Base-by-base conservation (phyloP, 2,113 vertebrate genomes). In the Puma concolor region DNA sequence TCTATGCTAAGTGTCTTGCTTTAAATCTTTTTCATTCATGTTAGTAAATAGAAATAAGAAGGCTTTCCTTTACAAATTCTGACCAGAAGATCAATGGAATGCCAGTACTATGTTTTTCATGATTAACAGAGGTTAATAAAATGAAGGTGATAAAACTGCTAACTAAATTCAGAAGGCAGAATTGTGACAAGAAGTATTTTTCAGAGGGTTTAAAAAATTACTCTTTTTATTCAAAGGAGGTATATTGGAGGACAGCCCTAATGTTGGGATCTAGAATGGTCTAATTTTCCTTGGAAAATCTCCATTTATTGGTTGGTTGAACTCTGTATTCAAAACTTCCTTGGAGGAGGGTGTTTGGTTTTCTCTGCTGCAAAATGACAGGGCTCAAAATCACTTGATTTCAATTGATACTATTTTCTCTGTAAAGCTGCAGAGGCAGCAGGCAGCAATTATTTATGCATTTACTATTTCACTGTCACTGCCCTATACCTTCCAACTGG, bases 1-100 rank as follows among this genome's bases (percentile, higher is more conserved):
- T 98, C 82, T 98, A 92, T 98, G 98, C 86, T 98, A 98, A 98
- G 44, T 91, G 13, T 94, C 31, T 96, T 95, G 88, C 57, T 83
- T 97, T 98, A 98, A 98, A 97, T 98, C 81, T 95, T 98, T 98
- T 98, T 94, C 95, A 98, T 98, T 97, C 76, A 98, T 33, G 31
- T 97, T 98, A 93, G 67, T 93, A 96, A 98, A 97, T 91, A 97
- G 97, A 98, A 98, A 60, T 95, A 96, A 97, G 93, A 97, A 93
- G 89, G 44, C 77, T 98, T 92, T 96, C 33, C 86, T 57, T 98
- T 98, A 96, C 94, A 98, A 98, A 98, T 98, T 98, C 71, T 95
- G 76, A 96, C 76, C 89, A 97, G 96, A 98, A 69, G 60, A 98
- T 98, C 96, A 97, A 98, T 95, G 98, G 86, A 63, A 96, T 85